phyloP scores from a whole-genome alignment of 2,888 invertebrate species.

The Andricus quercusramuli region DNA sequence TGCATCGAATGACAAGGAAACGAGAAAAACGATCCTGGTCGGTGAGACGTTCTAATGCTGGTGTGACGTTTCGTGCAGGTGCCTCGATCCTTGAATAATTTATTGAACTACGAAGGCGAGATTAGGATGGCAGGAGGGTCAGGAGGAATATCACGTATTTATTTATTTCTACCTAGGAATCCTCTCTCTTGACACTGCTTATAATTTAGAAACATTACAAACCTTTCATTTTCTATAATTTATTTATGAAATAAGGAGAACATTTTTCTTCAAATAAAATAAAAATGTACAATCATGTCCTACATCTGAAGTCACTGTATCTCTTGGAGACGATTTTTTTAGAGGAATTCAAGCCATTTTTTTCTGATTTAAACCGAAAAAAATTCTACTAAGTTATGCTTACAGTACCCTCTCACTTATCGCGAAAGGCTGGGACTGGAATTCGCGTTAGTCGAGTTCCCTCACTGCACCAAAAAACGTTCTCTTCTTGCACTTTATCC shows the following conservation, averaged over 20 bases:
- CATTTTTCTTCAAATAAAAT: no score
- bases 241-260: background rate
- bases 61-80: constrained; percentile 10
- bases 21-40: constrained; percentile 6
- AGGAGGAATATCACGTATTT: constrained; percentile 8
- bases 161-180: constrained; percentile 11
- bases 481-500: no score
- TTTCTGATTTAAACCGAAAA: no score
- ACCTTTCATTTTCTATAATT: background rate
- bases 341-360: no score
- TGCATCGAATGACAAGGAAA: background rate
- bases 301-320: no score
- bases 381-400: no score
- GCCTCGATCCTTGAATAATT: constrained; percentile 22
- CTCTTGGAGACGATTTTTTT: no score
- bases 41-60: background rate
- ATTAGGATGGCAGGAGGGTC: constrained; percentile 9
- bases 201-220: constrained; percentile 9
- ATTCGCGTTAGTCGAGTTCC: no score
- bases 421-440: no score
- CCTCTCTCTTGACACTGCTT: constrained; percentile 2
- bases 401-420: no score
- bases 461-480: no score
- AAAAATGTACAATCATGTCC: no score
- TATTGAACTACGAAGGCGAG: constrained; percentile 32